Conservation (phyloP, 2,113 vertebrate genomes). For the Cyanocitta stelleri region DNA sequence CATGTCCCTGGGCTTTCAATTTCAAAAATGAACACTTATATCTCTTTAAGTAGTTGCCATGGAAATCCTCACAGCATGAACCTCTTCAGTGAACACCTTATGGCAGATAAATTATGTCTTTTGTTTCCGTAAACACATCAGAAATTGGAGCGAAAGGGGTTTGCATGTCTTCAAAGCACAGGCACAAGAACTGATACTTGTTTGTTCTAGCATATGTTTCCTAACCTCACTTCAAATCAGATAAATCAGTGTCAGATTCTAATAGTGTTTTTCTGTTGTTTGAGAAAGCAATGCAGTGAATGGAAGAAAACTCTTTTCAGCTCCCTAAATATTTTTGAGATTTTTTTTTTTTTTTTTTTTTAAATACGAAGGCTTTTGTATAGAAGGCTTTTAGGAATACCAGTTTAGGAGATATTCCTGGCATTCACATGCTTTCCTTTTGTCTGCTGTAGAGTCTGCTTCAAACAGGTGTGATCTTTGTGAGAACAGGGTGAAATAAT, state of each 20-base stretch:
- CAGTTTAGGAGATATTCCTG: neutral
- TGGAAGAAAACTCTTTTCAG: neutral
- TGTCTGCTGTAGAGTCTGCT: neutral
- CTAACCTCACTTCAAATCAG: neutral
- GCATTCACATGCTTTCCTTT: neutral
- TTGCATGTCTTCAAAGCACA: neutral
- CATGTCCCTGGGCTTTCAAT: neutral
- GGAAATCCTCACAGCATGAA: constrained; percentile 37
- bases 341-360: neutral
- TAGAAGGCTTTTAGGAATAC: neutral
- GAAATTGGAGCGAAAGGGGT: neutral
- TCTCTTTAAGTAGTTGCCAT: constrained; percentile 43
- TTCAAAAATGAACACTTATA: constrained; percentile 5
- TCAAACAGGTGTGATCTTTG: neutral
- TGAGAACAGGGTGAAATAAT: neutral
- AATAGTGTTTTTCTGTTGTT: neutral
- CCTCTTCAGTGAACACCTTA: constrained; percentile 2
- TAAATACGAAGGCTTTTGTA: neutral
- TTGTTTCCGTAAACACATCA: neutral
- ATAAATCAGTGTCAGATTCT: neutral
- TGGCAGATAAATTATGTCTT: constrained; percentile 12
- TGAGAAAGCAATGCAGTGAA: neutral
- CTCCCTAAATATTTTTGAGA: neutral
- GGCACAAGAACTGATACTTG: neutral
- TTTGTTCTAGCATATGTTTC: neutral